phyloP scores from a whole-genome alignment of 2,113 vertebrate species.

The Alces alces region DNA sequence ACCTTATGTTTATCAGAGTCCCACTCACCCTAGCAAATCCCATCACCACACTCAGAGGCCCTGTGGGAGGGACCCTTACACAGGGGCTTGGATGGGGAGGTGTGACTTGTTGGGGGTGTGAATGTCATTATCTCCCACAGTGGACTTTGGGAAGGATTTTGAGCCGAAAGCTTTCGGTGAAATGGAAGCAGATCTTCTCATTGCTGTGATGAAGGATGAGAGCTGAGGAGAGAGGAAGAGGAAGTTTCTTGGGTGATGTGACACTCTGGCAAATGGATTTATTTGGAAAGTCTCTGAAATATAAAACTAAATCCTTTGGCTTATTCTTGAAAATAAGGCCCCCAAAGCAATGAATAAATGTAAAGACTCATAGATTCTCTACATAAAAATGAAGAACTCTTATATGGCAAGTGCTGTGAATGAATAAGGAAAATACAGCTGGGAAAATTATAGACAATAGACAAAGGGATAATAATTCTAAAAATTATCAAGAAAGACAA shows the following conservation, averaged over 20 bases:
- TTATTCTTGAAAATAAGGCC: not conserved
- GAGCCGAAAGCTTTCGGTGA: not conserved
- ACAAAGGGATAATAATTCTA: not conserved
- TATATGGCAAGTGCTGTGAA: not conserved
- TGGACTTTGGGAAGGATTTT: not conserved
- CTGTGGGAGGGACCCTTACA: not conserved
- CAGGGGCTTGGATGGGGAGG: not conserved
- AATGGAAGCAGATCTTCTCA: not conserved
- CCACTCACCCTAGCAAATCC: not conserved
- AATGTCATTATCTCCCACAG: not conserved
- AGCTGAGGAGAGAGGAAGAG: not conserved
- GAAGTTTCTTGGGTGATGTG: not conserved
- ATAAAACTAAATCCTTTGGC: constrained; percentile 4
- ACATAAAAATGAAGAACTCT: constrained; percentile 15
- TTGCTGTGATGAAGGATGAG: not conserved
- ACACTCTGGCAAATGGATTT: not conserved
- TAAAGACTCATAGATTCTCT: not conserved
- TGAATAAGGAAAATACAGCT: constrained; percentile 36
- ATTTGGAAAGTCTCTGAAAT: not conserved
- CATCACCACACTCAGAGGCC: not conserved
- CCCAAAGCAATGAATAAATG: not conserved
- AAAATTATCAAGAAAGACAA: constrained; percentile 1
- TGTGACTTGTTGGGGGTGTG: not conserved
- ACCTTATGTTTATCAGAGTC: not conserved
- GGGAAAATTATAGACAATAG: not conserved